Base-by-base conservation (phyloP, 2,113 vertebrate species). In the Corvus moneduloides region DNA sequence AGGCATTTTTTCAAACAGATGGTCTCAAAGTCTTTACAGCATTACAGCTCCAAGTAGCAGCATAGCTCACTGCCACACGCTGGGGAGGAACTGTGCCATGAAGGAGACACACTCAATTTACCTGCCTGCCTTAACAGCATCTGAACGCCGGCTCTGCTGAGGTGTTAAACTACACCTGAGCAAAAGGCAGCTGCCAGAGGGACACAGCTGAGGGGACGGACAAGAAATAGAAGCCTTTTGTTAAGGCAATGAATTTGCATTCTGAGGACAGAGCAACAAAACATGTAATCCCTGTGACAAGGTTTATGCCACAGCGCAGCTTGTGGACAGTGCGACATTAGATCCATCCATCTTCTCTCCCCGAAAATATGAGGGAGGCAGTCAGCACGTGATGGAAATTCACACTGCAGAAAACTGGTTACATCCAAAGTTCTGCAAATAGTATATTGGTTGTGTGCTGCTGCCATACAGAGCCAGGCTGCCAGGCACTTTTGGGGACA, bases 41-140 rank as follows among this genome's bases (percentile, higher is more conserved):
- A 32, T 75, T 61, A 43, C 12, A 41, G 55, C 68, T 83, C 15
- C 2, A 41, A 85, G 68, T 7, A 87, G 75, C 52, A 93, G 66
- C 59, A 37, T 3, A 49, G 51, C 83, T 95, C 83, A 48, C 21
- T 63, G 83, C 76, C 82, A 75, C 80, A 55, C 33, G 28, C 83
- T 84, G 80, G 52, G 68, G 48, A 84, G 16, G 80, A 68, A 22
- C 66, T 69, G 79, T 77, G 87, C 75, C 30, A 14, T 58, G 78
- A 51, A 94, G 88, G 92, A 94, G 90, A 83, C 7, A 30, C 75
- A 88, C 62, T 93, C 91, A 46, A 68, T 93, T 78, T 84, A 84
- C 64, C 55, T 89, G 91, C 56, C 86, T 28, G 56, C 63, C 44
- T 37, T 32, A 62, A 62, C 22, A 74, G 33, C 41, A 22, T 2